Evolutionary conservation across 2,113 vertebrate species (phyloP).

Genomic region (Catharus bicknelli): DNA sequence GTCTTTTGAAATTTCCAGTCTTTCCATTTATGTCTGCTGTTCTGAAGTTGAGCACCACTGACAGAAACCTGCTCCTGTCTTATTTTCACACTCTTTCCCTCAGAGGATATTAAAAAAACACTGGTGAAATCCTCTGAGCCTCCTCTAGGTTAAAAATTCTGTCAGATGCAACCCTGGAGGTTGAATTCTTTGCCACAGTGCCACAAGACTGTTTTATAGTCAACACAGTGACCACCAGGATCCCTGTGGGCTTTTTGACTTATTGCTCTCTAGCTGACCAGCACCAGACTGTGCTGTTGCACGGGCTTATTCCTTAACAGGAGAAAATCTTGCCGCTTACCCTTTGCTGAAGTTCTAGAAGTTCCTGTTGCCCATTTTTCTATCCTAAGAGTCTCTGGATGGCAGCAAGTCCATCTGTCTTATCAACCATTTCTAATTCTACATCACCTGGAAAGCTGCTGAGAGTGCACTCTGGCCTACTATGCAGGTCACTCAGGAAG

Average conservation of each 20-base stretch:
- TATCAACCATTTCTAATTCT: not conserved
- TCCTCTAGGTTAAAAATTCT: not conserved
- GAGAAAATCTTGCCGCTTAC: not conserved
- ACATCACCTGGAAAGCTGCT: not conserved
- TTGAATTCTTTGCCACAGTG: not conserved
- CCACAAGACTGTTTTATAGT: not conserved
- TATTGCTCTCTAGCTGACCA: not conserved
- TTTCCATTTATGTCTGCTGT: not conserved
- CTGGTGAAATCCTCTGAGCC: not conserved
- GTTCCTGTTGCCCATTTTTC: not conserved
- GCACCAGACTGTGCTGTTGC: not conserved
- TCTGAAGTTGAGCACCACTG: not conserved
- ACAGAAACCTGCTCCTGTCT: not conserved
- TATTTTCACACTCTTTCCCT: not conserved
- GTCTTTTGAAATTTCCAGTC: not conserved
- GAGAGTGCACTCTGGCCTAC: not conserved
- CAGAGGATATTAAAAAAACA: not conserved
- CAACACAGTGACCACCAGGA: not conserved
- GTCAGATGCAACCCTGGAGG: not conserved
- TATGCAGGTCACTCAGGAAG: not conserved
- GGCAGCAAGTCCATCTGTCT: not conserved
- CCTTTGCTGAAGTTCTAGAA: not conserved
- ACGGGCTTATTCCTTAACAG: not conserved
- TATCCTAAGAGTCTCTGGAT: not conserved
- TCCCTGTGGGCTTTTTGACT: not conserved